These are phyloP conservation scores for Gari tellinella DNA, from an alignment of 2,888 invertebrate genomes.

Conservation along the genomic window DNA sequence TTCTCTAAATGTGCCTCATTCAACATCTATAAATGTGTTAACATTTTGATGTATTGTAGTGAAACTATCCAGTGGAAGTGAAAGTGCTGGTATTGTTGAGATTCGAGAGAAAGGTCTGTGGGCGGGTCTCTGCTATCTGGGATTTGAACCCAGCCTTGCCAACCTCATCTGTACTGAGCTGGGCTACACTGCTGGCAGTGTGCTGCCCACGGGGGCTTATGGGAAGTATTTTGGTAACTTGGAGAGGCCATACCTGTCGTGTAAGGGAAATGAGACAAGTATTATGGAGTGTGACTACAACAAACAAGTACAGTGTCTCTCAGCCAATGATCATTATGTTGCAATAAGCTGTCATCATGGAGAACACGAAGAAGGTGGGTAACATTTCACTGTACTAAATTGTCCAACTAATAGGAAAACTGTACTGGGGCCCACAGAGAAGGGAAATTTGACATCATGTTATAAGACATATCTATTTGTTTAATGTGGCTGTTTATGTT, in stretches of 20 bases:
- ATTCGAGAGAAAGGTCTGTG: constrained; percentile 85
- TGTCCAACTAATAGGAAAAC: too few relatives aligned
- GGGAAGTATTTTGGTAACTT: constrained; percentile 57
- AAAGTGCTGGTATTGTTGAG: constrained; percentile 64
- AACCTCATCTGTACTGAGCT: constrained; percentile 89
- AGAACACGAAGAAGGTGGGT: constrained; percentile 45
- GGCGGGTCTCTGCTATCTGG: constrained; percentile 90
- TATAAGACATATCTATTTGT: too few relatives aligned
- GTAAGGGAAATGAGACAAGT: constrained; percentile 61
- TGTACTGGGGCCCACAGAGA: too few relatives aligned
- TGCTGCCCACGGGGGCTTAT: constrained; percentile 59
- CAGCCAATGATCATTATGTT: constrained; percentile 62
- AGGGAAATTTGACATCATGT: too few relatives aligned
- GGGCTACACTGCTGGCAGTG: constrained; percentile 85
- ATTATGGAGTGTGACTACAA: constrained; percentile 66
- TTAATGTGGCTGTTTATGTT: too few relatives aligned
- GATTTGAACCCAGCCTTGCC: constrained; percentile 89
- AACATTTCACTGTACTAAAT: too few relatives aligned
- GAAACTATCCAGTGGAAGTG: constrained; percentile 50
- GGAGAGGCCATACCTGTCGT: constrained; percentile 60
- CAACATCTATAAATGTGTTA: too few relatives aligned
- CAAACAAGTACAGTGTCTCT: constrained; percentile 47
- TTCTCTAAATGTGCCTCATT: too few relatives aligned
- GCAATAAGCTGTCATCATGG: constrained; percentile 67
- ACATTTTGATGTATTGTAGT: constrained; percentile 52